Evolutionary conservation across 2,113 vertebrate species (phyloP).

Genomic region (Rhegmatorhina hoffmannsi): DNA sequence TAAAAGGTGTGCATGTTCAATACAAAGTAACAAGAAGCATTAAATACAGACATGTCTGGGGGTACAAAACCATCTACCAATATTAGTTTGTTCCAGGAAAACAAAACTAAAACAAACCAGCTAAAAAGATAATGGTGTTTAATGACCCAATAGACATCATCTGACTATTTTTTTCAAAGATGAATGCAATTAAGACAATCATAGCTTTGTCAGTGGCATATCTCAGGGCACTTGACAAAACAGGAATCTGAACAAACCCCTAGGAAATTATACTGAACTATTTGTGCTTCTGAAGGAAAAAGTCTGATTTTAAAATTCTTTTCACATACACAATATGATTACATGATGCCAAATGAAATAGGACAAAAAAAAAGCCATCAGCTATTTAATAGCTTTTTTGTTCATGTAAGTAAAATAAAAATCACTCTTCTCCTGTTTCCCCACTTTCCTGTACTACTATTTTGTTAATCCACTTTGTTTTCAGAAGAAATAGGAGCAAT

Average conservation of each 20-base stretch:
- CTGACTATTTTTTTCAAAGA: not conserved
- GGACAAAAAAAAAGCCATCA: not conserved
- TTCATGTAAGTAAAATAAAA: not conserved
- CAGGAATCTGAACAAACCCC: not conserved
- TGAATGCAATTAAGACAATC: not conserved
- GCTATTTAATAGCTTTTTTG: not conserved
- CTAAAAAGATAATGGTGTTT: not conserved
- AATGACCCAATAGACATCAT: not conserved
- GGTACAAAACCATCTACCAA: not conserved
- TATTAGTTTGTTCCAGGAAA: not conserved
- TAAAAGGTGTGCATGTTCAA: fast-evolving
- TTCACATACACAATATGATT: not conserved
- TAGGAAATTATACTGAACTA: not conserved
- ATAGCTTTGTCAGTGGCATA: fast-evolving
- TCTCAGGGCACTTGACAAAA: not conserved
- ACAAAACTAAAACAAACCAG: not conserved
- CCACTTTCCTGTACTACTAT: not conserved
- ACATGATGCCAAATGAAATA: fast-evolving
- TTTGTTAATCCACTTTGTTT: not conserved
- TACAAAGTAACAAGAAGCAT: not conserved
- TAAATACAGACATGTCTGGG: not conserved
- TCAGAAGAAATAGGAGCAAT: not conserved
- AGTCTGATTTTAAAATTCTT: not conserved
- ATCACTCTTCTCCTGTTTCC: not conserved
- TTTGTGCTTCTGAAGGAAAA: not conserved